Conservation (phyloP, 2,888 invertebrate genomes). For the Pyrochroa serraticornis region DNA sequence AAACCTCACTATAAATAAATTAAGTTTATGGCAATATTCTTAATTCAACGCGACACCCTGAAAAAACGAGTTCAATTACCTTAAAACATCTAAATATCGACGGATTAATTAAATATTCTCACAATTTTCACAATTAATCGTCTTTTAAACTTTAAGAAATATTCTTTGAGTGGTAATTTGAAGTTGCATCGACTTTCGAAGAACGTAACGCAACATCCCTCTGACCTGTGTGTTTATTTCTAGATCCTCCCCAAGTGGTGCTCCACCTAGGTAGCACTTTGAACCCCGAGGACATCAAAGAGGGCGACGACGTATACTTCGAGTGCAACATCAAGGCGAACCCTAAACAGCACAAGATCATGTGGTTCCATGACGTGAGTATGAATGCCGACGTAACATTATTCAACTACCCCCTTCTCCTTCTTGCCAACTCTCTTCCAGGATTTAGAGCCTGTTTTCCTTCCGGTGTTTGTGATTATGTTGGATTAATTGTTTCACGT, state of each 20-base stretch:
- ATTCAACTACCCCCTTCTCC: not conserved
- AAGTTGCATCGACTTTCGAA: too few species aligned
- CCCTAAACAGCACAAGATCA: slow-evolving; percentile 76
- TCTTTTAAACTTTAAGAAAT: too few species aligned
- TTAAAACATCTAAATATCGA: too few species aligned
- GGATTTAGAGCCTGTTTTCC: slow-evolving; percentile 24
- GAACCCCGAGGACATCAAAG: slow-evolving; percentile 78
- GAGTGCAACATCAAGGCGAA: slow-evolving; percentile 80
- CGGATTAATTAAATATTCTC: too few species aligned
- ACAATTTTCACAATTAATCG: too few species aligned
- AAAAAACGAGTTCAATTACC: too few species aligned
- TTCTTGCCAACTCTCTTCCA: too few species aligned
- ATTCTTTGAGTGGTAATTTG: too few species aligned
- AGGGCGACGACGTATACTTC: slow-evolving; percentile 81
- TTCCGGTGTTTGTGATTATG: slow-evolving; percentile 41
- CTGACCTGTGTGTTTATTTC: slow-evolving; percentile 42
- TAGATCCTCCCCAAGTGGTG: slow-evolving; percentile 76
- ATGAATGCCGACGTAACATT: slow-evolving; percentile 29
- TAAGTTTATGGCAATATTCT: too few species aligned
- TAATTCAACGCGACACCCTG: too few species aligned
- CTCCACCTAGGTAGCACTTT: slow-evolving; percentile 76
- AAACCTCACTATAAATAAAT: too few species aligned
- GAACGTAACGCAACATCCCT: too few species aligned
- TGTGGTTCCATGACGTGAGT: slow-evolving; percentile 80
- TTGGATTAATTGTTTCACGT: slow-evolving; percentile 39